Conservation (phyloP, 2,797 vertebrate genomes). For the Rhynchonycteris naso region DNA sequence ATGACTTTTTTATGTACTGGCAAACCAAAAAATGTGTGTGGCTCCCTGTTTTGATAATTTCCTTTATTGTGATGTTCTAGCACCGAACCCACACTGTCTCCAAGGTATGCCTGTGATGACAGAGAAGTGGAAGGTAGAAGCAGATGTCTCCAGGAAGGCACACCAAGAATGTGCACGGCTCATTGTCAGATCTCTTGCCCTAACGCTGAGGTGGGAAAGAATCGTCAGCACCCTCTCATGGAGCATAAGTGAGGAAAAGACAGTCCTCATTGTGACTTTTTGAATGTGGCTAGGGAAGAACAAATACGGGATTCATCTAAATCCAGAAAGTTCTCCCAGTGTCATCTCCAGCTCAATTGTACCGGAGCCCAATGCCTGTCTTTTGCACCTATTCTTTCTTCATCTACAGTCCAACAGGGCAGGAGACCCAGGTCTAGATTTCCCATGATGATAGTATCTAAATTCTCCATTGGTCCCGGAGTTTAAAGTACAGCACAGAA, state of each 20-base stretch:
- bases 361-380: neutral
- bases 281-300: neutral
- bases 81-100: neutral
- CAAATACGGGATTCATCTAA: neutral
- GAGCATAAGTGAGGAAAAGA: neutral
- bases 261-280: fast-evolving
- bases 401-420: neutral
- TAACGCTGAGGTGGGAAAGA: neutral
- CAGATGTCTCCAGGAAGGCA: fast-evolving
- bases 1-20: neutral
- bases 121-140: neutral
- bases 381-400: neutral
- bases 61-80: neutral
- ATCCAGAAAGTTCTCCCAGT: neutral
- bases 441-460: neutral
- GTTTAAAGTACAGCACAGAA: too few relatives aligned
- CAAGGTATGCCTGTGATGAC: neutral
- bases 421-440: neutral
- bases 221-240: neutral
- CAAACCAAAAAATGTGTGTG: neutral
- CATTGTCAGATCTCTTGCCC: neutral
- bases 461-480: neutral
- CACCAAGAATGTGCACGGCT: neutral
- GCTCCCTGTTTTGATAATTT: neutral
- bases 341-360: neutral